Evolutionary conservation across 2,113 vertebrate species (phyloP).

Genomic region (Lanius collurio): DNA sequence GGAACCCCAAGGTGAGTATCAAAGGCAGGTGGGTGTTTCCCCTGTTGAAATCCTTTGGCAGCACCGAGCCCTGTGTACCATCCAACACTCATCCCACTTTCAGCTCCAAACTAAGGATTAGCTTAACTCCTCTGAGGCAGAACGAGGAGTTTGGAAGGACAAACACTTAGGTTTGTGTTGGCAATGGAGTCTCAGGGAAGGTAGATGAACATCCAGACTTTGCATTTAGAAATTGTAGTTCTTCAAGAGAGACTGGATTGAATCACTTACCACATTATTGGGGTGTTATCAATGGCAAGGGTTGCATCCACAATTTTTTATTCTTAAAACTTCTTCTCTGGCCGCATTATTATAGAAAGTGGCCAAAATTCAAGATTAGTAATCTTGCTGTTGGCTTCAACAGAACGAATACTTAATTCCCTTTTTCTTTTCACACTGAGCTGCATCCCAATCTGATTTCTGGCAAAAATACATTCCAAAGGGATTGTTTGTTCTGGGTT

Average conservation of each 20-base stretch:
- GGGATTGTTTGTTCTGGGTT: not conserved
- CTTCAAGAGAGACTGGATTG: not conserved
- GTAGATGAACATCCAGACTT: not conserved
- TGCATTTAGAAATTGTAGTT: not conserved
- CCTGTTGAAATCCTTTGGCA: not conserved
- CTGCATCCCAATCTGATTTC: not conserved
- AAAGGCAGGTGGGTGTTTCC: not conserved
- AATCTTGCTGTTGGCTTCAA: not conserved
- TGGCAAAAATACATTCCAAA: not conserved
- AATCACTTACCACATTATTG: not conserved
- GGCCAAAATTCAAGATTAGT: not conserved
- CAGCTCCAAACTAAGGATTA: not conserved
- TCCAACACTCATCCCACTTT: not conserved
- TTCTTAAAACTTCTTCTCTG: not conserved
- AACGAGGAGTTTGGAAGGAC: not conserved
- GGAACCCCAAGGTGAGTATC: not conserved
- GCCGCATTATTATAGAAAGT: not conserved
- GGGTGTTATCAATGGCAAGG: not conserved
- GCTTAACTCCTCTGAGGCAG: not conserved
- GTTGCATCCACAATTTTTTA: not conserved
- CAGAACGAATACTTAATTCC: not conserved
- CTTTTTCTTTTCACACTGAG: not conserved
- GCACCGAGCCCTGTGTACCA: not conserved
- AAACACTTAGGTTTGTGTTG: not conserved
- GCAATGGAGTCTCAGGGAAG: not conserved